A percentile compares a stretch with the other conserved stretches of the same genome.
Evolutionary conservation across 2,797 vertebrate genomes (phyloP).

Genomic region (Oreochromis grahami): DNA sequence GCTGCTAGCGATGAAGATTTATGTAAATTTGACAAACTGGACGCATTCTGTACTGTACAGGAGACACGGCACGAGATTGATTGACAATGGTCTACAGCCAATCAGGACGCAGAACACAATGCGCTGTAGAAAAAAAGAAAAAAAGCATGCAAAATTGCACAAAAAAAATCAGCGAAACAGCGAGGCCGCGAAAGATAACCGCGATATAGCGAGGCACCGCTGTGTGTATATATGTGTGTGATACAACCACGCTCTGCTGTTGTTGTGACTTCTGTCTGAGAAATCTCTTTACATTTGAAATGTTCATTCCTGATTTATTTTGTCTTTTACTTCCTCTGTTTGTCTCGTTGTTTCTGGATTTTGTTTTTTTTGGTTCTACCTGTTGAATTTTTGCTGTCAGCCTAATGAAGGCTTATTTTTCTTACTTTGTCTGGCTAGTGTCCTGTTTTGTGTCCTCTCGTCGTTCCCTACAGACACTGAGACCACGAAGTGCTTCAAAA

Average conservation of each 20-base stretch:
- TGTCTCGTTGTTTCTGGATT: not conserved
- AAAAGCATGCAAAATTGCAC: not conserved
- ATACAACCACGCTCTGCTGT: not conserved
- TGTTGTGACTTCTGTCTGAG: rapidly evolving
- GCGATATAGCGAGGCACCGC: not conserved
- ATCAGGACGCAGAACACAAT: not conserved
- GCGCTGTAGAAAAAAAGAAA: rapidly evolving
- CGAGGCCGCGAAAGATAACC: too few relatives aligned
- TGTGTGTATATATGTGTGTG: not conserved
- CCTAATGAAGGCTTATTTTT: not conserved
- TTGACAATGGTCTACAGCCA: not conserved
- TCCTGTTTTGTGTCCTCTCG: not conserved
- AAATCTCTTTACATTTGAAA: not conserved
- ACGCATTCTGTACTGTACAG: not conserved
- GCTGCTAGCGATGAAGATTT: not conserved
- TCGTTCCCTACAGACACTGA: not conserved
- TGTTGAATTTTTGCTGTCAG: not conserved
- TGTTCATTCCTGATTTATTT: not conserved
- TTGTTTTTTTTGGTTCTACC: not conserved
- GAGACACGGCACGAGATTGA: not conserved
- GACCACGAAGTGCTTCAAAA: not conserved
- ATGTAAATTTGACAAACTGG: not conserved
- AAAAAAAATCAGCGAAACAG: not conserved
- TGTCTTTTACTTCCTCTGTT: rapidly evolving
- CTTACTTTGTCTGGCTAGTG: rapidly evolving